Evolutionary conservation across 2,888 invertebrate genomes (phyloP).

Genomic region (Lagria hirta): DNA sequence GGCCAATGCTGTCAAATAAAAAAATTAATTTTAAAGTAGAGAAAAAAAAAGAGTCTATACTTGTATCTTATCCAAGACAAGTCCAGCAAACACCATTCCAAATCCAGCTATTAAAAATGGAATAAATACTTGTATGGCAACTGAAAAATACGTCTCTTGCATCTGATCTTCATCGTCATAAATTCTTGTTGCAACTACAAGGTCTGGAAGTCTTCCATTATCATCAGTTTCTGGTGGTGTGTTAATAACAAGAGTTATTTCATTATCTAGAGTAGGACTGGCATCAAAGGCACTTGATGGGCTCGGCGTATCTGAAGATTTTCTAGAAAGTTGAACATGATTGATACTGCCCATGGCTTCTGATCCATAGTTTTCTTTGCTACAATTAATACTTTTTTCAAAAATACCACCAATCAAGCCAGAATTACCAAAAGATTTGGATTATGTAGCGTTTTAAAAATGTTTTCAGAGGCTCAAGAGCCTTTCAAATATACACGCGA

Average conservation of each 20-base stretch:
- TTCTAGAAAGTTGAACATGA: slow-evolving; percentile 47
- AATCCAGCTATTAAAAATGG: slow-evolving; percentile 76
- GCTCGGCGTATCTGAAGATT: slow-evolving; percentile 43
- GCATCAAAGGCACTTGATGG: slow-evolving; percentile 49
- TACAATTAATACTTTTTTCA: slow-evolving; percentile 38
- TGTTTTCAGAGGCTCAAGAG: slow-evolving; percentile 35
- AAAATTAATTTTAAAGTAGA: slow-evolving; percentile 4
- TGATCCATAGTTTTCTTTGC: slow-evolving; percentile 53
- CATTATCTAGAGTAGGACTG: slow-evolving; percentile 45
- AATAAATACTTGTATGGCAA: slow-evolving; percentile 67
- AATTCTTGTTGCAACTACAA: slow-evolving; percentile 57
- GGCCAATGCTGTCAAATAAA: slow-evolving; percentile 66
- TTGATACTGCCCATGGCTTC: slow-evolving; percentile 52
- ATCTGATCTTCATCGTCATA: slow-evolving; percentile 51
- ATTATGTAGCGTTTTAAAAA: slow-evolving; percentile 28
- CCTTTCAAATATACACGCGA: slow-evolving; percentile 38
- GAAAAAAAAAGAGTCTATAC: slow-evolving; percentile 47
- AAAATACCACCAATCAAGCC: slow-evolving; percentile 7
- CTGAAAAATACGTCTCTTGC: slow-evolving; percentile 61
- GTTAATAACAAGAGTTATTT: slow-evolving; percentile 45
- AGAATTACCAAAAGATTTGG: slow-evolving; percentile 6
- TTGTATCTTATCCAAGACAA: slow-evolving; percentile 72
- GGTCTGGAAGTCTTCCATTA: slow-evolving; percentile 58
- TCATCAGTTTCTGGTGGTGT: slow-evolving; percentile 47
- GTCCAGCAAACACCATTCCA: slow-evolving; percentile 77